These are phyloP conservation scores for Enteromius radiatus DNA, from an alignment of 2,797 vertebrate genomes.

Conservation along the genomic window DNA sequence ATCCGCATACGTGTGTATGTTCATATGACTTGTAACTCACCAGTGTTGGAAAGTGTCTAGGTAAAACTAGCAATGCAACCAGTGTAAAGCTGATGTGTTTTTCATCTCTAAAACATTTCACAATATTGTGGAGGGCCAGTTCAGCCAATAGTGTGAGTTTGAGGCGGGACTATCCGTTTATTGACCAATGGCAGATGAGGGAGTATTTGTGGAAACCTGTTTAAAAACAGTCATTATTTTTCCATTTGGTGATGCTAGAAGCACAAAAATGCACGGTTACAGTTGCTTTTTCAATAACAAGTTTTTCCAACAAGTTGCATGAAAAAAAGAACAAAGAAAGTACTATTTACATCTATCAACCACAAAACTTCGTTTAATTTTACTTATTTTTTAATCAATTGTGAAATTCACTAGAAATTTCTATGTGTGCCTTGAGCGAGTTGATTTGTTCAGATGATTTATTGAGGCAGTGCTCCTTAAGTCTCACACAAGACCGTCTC, in stretches of 20 bases:
- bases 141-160: background rate
- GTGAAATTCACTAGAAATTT: background rate
- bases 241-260: background rate
- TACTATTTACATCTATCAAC: background rate
- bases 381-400: background rate
- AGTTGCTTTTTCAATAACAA: background rate
- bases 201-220: background rate
- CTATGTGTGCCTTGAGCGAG: background rate
- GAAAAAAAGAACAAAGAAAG: background rate
- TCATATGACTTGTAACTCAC: slow-evolving; percentile 35
- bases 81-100: background rate
- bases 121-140: background rate
- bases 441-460: background rate
- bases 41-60: background rate
- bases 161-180: background rate
- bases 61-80: background rate
- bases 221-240: slow-evolving; percentile 4
- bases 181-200: background rate
- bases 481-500: background rate
- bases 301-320: background rate
- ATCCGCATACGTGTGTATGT: slow-evolving; percentile 16
- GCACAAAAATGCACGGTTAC: background rate
- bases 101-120: background rate
- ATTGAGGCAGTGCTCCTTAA: background rate
- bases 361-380: background rate